Conservation (phyloP, 2,888 invertebrate species). For the Ormia ochracea region DNA sequence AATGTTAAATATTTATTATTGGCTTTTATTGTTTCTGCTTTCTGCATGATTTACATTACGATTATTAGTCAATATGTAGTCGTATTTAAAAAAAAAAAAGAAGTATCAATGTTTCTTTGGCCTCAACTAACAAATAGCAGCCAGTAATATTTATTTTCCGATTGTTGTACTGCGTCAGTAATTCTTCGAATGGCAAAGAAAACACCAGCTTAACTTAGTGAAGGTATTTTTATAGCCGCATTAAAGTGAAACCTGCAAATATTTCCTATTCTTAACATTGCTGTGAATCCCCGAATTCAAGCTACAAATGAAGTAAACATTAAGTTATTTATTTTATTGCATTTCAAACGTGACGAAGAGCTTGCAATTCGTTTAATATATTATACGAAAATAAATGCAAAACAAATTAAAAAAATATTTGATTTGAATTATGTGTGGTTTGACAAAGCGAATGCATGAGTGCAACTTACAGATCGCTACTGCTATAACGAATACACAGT, state of each 20-base stretch:
- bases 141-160: conserved; percentile 13
- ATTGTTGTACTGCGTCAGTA: conserved; percentile 44
- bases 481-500: no score
- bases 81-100: not conserved
- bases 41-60: not conserved
- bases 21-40: conserved; percentile 20
- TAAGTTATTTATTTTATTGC: not conserved
- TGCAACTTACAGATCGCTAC: no score
- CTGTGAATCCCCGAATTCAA: not conserved
- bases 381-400: not conserved
- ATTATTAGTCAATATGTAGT: not conserved
- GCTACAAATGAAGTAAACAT: not conserved
- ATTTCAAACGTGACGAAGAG: conserved; percentile 1
- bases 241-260: not conserved
- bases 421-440: conserved; percentile 19
- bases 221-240: conserved; percentile 19
- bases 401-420: not conserved
- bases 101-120: conserved; percentile 6
- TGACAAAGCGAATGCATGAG: not conserved
- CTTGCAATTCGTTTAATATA: not conserved
- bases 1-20: conserved; percentile 26
- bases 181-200: conserved; percentile 38
- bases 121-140: not conserved
- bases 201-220: conserved; percentile 29
- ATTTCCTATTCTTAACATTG: not conserved